Evolutionary conservation across 1,140 invertebrate genomes (phyloP).

Genomic region (Zaprionus africanus): DNA sequence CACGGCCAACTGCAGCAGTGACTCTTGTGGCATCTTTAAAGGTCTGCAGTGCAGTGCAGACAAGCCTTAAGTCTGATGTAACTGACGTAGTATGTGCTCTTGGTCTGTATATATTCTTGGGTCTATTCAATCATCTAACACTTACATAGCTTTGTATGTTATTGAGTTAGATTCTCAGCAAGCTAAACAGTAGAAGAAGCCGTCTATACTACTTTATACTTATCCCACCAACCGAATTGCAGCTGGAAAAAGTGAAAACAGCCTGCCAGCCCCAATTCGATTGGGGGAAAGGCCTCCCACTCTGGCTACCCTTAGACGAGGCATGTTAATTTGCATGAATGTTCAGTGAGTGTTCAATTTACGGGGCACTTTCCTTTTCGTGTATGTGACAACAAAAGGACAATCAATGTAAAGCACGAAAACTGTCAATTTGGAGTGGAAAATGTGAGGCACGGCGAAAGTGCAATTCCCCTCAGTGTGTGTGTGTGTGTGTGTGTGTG

Average conservation of each 20-base stretch:
- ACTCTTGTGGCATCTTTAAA: neutral
- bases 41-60: neutral
- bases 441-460: slow-evolving; percentile 30
- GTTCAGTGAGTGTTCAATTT: neutral
- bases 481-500: neutral
- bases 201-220: too few relatives aligned
- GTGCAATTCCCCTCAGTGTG: slow-evolving; percentile 27
- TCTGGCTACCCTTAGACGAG: neutral
- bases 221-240: too few relatives aligned
- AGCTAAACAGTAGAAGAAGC: too few relatives aligned
- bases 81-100: too few relatives aligned
- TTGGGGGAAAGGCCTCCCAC: neutral
- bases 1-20: neutral
- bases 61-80: too few relatives aligned
- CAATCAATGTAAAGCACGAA: slow-evolving; percentile 27
- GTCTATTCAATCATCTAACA: too few relatives aligned
- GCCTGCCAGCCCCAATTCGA: neutral
- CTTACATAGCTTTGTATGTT: too few relatives aligned
- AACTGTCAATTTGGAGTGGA: slow-evolving; percentile 37
- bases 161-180: too few relatives aligned
- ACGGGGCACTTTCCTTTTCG: neutral
- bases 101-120: too few relatives aligned
- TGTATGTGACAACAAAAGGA: slow-evolving; percentile 12
- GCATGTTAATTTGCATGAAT: neutral
- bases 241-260: too few relatives aligned